Evolutionary conservation across 1,140 invertebrate species (phyloP).

Genomic region (Nebria ingens): DNA sequence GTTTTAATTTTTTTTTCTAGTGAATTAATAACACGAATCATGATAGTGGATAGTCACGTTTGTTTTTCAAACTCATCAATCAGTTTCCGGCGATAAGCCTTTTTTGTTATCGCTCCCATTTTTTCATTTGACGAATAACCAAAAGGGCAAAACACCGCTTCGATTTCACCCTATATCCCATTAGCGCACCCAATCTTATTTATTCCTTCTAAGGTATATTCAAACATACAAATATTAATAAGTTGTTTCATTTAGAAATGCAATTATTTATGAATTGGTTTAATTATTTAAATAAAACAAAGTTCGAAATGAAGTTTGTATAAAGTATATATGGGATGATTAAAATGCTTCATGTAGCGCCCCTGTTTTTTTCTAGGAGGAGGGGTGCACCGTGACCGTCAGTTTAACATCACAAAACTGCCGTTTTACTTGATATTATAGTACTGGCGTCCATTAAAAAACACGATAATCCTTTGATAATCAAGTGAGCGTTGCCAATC

Average conservation of each 20-base stretch:
- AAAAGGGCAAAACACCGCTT: background rate
- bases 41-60: no score
- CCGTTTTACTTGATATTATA: background rate
- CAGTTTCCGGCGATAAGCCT: background rate
- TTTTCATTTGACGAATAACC: background rate
- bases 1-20: no score
- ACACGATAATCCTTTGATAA: conserved; percentile 32
- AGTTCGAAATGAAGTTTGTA: background rate
- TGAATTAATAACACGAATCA: no score
- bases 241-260: background rate
- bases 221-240: background rate
- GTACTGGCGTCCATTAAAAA: conserved; percentile 15
- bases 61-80: background rate
- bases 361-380: background rate
- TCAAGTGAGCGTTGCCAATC: conserved; percentile 32
- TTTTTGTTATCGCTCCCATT: background rate
- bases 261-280: background rate
- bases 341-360: background rate
- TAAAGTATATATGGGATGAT: background rate
- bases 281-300: background rate
- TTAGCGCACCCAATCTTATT: background rate
- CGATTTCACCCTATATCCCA: background rate
- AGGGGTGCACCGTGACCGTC: background rate
- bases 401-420: conserved; percentile 33
- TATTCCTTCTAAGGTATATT: no score